Base-by-base conservation (phyloP, 2,888 invertebrate genomes). In the Lissonota sp. region DNA sequence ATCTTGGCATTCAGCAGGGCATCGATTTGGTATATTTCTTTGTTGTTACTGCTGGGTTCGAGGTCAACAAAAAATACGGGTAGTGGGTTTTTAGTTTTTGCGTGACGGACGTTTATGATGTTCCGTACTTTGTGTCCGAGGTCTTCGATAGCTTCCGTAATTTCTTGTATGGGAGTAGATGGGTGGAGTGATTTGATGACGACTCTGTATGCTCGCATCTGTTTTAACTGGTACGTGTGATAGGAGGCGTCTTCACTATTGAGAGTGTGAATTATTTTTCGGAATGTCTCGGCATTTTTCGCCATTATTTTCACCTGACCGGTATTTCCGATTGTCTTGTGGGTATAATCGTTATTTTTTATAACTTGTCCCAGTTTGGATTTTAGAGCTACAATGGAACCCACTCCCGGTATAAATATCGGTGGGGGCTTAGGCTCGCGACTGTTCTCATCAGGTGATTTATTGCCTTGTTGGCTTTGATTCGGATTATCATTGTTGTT, bases 121-220 rank as follows among this genome's bases (percentile, higher is more conserved):
- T 57, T 57, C 37, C 57, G 57, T 57, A 57, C 57, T 57, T 57
- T 16, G 57, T 57, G 57, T 57, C 57, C 57, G 10, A 57, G 57
- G 7, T 57, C 8, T 26, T 10, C 26, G 6, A 57, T 57, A 37
- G 57, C 57, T 57, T 57, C 57, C 37, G 0, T 57, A 37, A 57
- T 57, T 57, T 57, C 57, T 7, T 57, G 57, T 57, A 57, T 37
- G n/a, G 57, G 57, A 8, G 57, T 57, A 57, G 57, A 57, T 57
- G 16, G 57, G 37, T 57, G 57, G 8, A 62, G 44, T 4, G 44
- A 63, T 63, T 63, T n/a, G 12, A 62, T 62, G 16, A 62, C 44
- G 14, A 44, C 42, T 16, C 40, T 60, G 12, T 53, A 53, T 1
- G 60, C n/a, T 60, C 42, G 58, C 39, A 60, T 5, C 1, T 62